These are phyloP conservation scores for Erebia epiphron DNA, from an alignment of 2,888 invertebrate genomes.

Conservation along the genomic window DNA sequence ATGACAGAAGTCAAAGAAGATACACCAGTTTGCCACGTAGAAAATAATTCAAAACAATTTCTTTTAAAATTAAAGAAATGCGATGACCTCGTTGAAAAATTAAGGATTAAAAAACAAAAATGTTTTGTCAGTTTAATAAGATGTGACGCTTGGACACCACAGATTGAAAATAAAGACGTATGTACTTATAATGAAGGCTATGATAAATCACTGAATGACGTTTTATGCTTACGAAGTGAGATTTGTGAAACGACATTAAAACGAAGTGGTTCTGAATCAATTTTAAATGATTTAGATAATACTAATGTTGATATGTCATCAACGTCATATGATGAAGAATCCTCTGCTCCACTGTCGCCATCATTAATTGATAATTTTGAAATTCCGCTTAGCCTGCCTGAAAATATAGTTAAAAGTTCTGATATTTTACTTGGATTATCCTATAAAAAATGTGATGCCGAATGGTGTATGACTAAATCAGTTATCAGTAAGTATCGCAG, in stretches of 20 bases:
- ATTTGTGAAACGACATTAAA: constrained; percentile 34
- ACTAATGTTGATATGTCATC: constrained; percentile 30
- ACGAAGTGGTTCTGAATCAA: constrained; percentile 49
- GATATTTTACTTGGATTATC: not conserved
- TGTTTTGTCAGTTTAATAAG: constrained; percentile 56
- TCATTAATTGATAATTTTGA: constrained; percentile 31
- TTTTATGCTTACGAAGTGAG: not conserved
- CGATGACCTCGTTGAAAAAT: constrained; percentile 52
- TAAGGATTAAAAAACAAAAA: constrained; percentile 45
- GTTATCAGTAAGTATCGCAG: constrained; percentile 25
- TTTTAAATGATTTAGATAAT: constrained; percentile 44
- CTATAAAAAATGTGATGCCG: constrained; percentile 39
- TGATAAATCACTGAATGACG: not conserved
- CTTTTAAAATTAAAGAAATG: constrained; percentile 55
- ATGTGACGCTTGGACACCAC: constrained; percentile 45
- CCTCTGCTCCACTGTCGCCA: constrained; percentile 22
- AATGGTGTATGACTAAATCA: constrained; percentile 44
- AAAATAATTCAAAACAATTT: constrained; percentile 43
- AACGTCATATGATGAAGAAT: constrained; percentile 29
- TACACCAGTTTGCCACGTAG: not conserved
- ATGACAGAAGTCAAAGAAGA: not conserved
- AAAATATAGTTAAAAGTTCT: not conserved
- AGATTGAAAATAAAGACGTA: not conserved
- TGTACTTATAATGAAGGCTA: not conserved
- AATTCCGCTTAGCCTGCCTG: not conserved